phyloP scores from a whole-genome alignment of 2,797 vertebrate genomes.

The Rhodeus uyekii region DNA sequence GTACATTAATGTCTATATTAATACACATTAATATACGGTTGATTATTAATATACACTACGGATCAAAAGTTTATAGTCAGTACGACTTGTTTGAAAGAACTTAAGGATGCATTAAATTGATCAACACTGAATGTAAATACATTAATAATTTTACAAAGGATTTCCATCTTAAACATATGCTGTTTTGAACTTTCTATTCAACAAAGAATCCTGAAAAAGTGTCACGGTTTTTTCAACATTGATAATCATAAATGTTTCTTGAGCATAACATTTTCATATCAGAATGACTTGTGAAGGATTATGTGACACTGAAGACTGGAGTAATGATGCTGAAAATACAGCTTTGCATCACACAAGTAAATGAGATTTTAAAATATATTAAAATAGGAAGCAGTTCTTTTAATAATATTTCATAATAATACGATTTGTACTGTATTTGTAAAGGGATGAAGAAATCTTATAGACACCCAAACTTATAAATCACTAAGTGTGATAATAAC shows the following conservation, averaged over 20 bases:
- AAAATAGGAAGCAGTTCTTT: not conserved
- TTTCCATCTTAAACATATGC: not conserved
- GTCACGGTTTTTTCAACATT: not conserved
- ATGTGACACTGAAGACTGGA: not conserved
- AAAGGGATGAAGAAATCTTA: not conserved
- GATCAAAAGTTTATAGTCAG: not conserved
- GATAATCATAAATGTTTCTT: not conserved
- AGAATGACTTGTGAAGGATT: not conserved
- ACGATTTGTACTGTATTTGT: not conserved
- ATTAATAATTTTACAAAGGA: not conserved
- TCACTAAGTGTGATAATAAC: not conserved
- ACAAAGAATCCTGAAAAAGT: not conserved
- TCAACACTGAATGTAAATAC: not conserved
- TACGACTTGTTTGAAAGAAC: too few species aligned
- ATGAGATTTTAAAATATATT: not conserved
- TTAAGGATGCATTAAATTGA: not conserved
- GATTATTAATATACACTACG: not conserved
- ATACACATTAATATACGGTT: too few species aligned
- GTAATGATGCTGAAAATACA: not conserved
- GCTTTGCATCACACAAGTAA: not conserved
- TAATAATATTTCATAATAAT: not conserved
- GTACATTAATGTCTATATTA: too few species aligned
- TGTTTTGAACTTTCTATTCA: not conserved
- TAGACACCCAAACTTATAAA: not conserved
- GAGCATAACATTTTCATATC: not conserved